Conservation (phyloP, 2,797 vertebrate genomes). For the Amniataba percoides region DNA sequence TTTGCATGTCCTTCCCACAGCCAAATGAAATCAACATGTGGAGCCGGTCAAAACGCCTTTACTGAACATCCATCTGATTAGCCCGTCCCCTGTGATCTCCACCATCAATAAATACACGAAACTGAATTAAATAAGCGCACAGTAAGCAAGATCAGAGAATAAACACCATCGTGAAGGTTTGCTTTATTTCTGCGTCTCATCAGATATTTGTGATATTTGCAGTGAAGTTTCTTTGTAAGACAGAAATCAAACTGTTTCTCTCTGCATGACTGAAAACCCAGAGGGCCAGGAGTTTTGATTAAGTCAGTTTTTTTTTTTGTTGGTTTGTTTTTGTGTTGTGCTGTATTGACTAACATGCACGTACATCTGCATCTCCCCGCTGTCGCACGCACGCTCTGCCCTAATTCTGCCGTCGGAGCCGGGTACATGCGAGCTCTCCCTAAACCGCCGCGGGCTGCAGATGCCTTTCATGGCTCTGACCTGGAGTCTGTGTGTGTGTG, state of each 20-base stretch:
- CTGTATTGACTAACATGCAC: constrained; percentile 49
- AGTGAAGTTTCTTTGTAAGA: constrained; percentile 41
- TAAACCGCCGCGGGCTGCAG: constrained; percentile 47
- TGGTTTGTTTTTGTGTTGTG: constrained; percentile 29
- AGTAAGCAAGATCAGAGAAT: not conserved
- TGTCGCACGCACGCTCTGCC: constrained; percentile 48
- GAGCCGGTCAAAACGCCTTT: not conserved
- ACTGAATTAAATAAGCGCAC: not conserved
- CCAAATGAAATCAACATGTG: constrained; percentile 33
- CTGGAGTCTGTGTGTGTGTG: constrained; percentile 19
- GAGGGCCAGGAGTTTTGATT: constrained; percentile 38
- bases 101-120: constrained; percentile 7
- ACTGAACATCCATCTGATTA: constrained; percentile 15
- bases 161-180: not conserved
- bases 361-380: constrained; percentile 31
- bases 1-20: constrained; percentile 18
- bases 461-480: constrained; percentile 58
- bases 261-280: constrained; percentile 33
- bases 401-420: constrained; percentile 55
- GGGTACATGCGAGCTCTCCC: constrained; percentile 28
- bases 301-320: constrained; percentile 40
- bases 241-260: constrained; percentile 29
- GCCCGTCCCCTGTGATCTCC: constrained; percentile 15
- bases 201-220: constrained; percentile 5
- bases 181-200: constrained; percentile 13